These are phyloP conservation scores for Thripadectes ignobilis DNA, from an alignment of 2,797 vertebrate species.

Conservation along the genomic window DNA sequence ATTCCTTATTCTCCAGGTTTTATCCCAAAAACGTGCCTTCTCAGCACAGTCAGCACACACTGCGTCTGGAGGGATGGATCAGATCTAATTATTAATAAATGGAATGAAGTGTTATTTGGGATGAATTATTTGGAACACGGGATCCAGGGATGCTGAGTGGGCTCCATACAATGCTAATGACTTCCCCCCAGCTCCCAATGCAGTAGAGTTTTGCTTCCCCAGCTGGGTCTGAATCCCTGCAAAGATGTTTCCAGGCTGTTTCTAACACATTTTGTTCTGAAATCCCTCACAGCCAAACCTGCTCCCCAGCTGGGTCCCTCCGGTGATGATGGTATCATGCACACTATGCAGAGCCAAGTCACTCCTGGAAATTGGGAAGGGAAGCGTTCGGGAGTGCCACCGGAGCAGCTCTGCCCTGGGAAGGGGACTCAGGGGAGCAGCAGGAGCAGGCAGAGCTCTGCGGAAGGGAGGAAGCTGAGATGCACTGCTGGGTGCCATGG, in stretches of 20 bases:
- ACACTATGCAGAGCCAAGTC: neutral
- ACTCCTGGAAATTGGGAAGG: fast-evolving
- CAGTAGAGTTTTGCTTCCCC: neutral
- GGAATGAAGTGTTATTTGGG: neutral
- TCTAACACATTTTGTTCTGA: neutral
- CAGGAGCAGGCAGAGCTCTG: neutral
- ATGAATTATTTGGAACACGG: neutral
- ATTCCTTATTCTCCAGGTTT: neutral
- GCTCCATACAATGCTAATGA: fast-evolving
- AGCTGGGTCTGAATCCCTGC: neutral
- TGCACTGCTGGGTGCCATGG: neutral
- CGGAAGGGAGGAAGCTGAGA: neutral
- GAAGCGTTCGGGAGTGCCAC: neutral
- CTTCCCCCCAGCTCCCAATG: neutral
- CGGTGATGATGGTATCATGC: neutral
- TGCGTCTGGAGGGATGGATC: fast-evolving
- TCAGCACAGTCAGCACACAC: neutral
- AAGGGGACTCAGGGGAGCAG: neutral
- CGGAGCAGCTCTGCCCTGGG: neutral
- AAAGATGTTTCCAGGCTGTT: neutral
- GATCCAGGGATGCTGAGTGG: neutral
- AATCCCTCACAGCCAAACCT: neutral
- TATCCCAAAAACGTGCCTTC: fast-evolving
- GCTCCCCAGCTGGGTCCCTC: neutral
- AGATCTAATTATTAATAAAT: neutral